These are phyloP conservation scores for Turdus rufiventris DNA, from an alignment of 2,113 vertebrate genomes.

Conservation along the genomic window DNA sequence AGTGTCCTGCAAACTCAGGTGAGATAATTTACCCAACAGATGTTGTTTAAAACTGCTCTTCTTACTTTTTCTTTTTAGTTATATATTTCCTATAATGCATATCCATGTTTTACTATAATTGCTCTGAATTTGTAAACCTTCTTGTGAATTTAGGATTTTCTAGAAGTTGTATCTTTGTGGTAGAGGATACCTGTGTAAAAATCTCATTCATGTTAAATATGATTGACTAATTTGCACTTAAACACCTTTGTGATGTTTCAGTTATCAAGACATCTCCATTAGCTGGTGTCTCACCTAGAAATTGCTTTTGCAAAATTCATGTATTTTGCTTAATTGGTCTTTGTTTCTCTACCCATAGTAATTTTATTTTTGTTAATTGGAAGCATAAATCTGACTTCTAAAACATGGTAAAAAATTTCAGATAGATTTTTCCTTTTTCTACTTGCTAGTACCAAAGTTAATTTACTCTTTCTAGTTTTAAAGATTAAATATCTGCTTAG, in stretches of 20 bases:
- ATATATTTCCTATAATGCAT: not conserved
- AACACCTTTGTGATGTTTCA: not conserved
- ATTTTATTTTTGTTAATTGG: not conserved
- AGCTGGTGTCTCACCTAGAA: not conserved
- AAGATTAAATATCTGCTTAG: not conserved
- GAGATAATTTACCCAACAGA: not conserved
- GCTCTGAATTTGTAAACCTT: not conserved
- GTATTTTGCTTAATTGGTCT: not conserved
- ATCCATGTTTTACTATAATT: not conserved
- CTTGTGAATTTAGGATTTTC: not conserved
- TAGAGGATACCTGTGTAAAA: not conserved
- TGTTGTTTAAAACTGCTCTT: not conserved
- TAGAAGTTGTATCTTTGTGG: not conserved
- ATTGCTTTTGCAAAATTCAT: not conserved
- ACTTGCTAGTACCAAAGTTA: not conserved
- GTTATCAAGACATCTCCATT: not conserved
- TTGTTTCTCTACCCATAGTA: not conserved
- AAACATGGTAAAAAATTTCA: not conserved
- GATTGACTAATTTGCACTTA: not conserved
- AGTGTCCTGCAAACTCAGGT: conserved; percentile 95
- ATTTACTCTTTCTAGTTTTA: not conserved
- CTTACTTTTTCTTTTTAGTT: not conserved
- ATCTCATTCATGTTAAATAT: not conserved
- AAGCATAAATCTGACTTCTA: not conserved
- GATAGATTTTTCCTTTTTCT: not conserved